Evolutionary conservation across 2,113 vertebrate genomes (phyloP), one percentile per base, ranked within the genome.

Genomic region (Hippopotamus amphibius): DNA sequence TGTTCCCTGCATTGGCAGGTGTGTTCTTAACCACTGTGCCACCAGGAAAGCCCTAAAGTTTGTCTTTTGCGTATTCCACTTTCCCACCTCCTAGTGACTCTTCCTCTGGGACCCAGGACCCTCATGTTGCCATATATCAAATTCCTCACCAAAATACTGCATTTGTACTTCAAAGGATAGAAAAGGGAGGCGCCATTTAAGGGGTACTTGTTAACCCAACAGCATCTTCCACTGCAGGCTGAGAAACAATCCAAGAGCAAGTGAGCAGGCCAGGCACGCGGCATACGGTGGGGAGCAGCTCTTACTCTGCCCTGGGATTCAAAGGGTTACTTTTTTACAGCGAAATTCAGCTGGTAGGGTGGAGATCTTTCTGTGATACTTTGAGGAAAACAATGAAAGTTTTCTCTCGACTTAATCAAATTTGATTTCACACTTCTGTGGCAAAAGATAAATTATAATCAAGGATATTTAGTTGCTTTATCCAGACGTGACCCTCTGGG

Each of bases 371-470:
- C 43, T 53, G 43, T 43, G 57, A 80, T 33, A 74, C 19, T 76
- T 76, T 6, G 9, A 82, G 66, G 14, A 13, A 24, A 61, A 80
- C 76, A 71, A 77, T 46, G 46, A 80, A 90, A 46, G 48, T 59
- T 79, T 94, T 72, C n/a, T 74, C 53, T 85, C 65, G 53, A 63
- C n/a, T 96, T 96, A 43, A 43, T 90, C 57, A 74, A 80, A 87
- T 83, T 1, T 69, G 50, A 74, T 74, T 95, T 97, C 80, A 92
- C 3, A 43, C 3, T 79, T 92, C 46, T 33, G 59, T 16, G 30
- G 16, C 30, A 7, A 65, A 94, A 74, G 61, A 72, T 24, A 93
- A 80, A 88, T 96, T 89, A 96, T 57, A 90, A 92, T 88, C 65
- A 93, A 79, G 79, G 46, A 74, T 77, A 4, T 81, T 69, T 89